Base-by-base conservation (phyloP, 2,888 invertebrate genomes). In the Ernsta delagoae region DNA sequence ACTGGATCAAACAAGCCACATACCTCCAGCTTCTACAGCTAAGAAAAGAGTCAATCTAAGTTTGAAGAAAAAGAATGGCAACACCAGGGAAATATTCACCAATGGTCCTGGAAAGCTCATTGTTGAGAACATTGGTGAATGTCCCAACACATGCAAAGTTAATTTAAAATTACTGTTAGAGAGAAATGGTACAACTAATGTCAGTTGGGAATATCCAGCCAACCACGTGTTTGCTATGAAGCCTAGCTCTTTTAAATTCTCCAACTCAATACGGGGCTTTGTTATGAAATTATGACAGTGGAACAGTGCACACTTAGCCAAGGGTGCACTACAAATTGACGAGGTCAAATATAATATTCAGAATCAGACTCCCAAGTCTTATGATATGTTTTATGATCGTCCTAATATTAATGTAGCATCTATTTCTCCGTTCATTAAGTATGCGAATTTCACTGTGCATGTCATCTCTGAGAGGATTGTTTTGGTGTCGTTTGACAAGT, bases 281-380 rank as follows among this genome's bases (percentile, higher is more conserved):
- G 96, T 96, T 16, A 88, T 97, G 76, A 97, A 97, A 91, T 96
- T 97, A 86, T 97, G 97, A 97, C 96, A 96, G 79, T 97, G 96
- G 96, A 94, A 94, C 73, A 93, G 92, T 83, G 93, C 91, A 84
- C 92, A 91, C 84, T 78, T 89, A 34, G 90, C 91, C 43, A 88
- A 89, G 83, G 91, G 92, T 89, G 91, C 92, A 87, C 90, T 83
- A 16, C 92, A 89, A 83, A 83, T 90, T 71, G 83, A 91, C 64
- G 89, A 90, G 79, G 83, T 92, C 65, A 81, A 77, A 74, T 92
- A 93, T 76, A 92, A 91, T 77, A 79, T 88, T 69, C 91, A 91
- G 73, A 93, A 93, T 74, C 86, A 88, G 65, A 93, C 90, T 74
- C 92, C 92, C 4, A 93, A 93, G 74, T 79, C 84, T 43, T 88